Evolutionary conservation across 2,888 invertebrate species (phyloP).

Genomic region (Tholera decimalis): DNA sequence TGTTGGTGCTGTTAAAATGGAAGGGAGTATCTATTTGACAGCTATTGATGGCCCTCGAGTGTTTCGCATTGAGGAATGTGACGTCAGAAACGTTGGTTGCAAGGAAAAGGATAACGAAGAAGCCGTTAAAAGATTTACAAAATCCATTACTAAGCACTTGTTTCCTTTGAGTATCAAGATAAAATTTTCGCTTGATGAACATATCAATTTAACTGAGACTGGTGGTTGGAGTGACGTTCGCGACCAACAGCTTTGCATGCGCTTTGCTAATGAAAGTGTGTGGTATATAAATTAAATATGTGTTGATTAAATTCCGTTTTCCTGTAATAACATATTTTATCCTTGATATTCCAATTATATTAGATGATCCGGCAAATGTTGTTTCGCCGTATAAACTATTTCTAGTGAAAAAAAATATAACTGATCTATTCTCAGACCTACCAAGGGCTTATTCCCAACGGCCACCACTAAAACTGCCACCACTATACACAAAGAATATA

Average conservation of each 20-base stretch:
- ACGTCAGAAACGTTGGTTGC: constrained; percentile 41
- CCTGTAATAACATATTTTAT: no score
- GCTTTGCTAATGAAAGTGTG: constrained; percentile 60
- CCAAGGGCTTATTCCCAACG: no score
- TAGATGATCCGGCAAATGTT: no score
- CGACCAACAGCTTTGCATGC: constrained; percentile 74
- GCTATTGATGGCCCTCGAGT: constrained; percentile 71
- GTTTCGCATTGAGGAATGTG: constrained; percentile 65
- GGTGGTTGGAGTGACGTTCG: constrained; percentile 71
- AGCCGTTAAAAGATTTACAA: constrained; percentile 56
- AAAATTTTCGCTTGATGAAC: constrained; percentile 28
- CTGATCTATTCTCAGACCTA: no score
- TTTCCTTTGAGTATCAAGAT: constrained; percentile 60
- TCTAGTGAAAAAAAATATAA: no score
- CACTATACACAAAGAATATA: no score
- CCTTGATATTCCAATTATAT: no score
- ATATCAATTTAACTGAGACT: constrained; percentile 13
- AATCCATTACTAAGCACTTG: constrained; percentile 48
- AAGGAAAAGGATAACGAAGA: constrained; percentile 52
- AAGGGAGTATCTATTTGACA: constrained; percentile 63
- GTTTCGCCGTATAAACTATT: no score
- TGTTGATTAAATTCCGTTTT: background rate
- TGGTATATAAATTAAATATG: constrained; percentile 30
- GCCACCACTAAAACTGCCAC: no score
- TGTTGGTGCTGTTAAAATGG: constrained; percentile 58